Conservation (phyloP, 2,888 invertebrate species). For the Aphidoletes aphidimyza region DNA sequence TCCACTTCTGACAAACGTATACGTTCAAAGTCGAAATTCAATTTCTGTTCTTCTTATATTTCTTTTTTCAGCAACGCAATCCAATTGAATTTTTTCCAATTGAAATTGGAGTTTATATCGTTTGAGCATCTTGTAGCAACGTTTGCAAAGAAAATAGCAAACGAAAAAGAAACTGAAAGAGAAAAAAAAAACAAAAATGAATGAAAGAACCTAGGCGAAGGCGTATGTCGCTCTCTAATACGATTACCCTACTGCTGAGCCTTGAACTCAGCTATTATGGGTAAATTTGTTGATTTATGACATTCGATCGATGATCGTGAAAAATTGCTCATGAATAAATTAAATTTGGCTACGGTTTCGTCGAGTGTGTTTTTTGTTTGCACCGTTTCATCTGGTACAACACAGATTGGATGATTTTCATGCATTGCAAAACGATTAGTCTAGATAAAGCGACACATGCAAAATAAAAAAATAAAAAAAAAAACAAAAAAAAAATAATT, state of each 20-base stretch:
- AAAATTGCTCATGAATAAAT: slow-evolving; percentile 34
- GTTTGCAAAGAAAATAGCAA: not conserved
- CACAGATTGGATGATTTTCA: slow-evolving; percentile 16
- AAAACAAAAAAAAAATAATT: not conserved
- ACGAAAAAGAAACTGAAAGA: not conserved
- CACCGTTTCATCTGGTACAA: not conserved
- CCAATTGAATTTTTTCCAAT: not conserved
- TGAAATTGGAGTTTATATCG: slow-evolving; percentile 29
- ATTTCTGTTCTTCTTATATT: too few species aligned
- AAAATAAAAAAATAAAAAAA: not conserved
- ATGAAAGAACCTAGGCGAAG: too few species aligned
- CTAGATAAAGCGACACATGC: slow-evolving; percentile 38
- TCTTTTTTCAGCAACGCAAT: too few species aligned
- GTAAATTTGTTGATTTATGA: slow-evolving; percentile 47
- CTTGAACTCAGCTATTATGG: slow-evolving; percentile 11
- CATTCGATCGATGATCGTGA: slow-evolving; percentile 28
- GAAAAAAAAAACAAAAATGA: slow-evolving; percentile 3
- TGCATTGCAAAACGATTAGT: slow-evolving; percentile 47
- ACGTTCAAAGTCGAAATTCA: not conserved
- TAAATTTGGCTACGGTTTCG: slow-evolving; percentile 24
- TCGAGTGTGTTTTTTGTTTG: not conserved
- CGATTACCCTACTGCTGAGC: not conserved
- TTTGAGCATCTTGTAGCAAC: not conserved
- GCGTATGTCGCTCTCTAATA: not conserved
- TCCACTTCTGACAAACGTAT: too few species aligned